Conservation (phyloP, 2,113 vertebrate genomes). For the Mugil cephalus region DNA sequence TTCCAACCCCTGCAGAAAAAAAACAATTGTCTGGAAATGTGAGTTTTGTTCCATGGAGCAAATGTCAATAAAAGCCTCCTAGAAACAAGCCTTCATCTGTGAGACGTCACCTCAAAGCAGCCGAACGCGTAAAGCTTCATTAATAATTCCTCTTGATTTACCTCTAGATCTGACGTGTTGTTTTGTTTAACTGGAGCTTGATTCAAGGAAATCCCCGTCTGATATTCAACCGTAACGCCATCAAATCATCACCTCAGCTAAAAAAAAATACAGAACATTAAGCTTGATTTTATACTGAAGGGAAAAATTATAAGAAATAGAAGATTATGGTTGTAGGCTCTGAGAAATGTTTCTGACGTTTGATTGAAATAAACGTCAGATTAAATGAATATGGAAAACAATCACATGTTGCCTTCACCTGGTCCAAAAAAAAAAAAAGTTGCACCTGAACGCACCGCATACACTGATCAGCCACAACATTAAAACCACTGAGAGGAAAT, state of each 20-base stretch:
- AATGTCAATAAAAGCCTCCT: constrained; percentile 68
- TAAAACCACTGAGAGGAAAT: no score
- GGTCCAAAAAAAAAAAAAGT: no score
- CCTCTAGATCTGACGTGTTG: constrained; percentile 66
- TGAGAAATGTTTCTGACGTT: no score
- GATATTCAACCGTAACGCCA: constrained; percentile 12
- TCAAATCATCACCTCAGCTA: constrained; percentile 26
- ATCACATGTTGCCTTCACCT: no score
- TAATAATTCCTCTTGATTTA: constrained; percentile 82
- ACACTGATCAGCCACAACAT: no score
- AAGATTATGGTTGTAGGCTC: no score
- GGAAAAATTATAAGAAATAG: no score
- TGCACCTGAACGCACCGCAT: no score
- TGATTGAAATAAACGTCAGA: no score
- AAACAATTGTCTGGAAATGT: constrained; percentile 18
- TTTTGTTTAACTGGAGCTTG: constrained; percentile 42
- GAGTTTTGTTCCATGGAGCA: constrained; percentile 55
- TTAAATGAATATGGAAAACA: no score
- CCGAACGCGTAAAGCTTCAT: constrained; percentile 57
- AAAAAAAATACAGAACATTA: neutral
- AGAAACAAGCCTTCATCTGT: constrained; percentile 50
- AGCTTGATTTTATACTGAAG: no score
- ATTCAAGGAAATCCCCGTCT: constrained; percentile 41
- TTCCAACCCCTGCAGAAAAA: neutral
- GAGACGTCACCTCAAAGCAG: constrained; percentile 71